These are phyloP conservation scores for Isurus oxyrinchus DNA, from an alignment of 2,113 vertebrate genomes.

Conservation along the genomic window DNA sequence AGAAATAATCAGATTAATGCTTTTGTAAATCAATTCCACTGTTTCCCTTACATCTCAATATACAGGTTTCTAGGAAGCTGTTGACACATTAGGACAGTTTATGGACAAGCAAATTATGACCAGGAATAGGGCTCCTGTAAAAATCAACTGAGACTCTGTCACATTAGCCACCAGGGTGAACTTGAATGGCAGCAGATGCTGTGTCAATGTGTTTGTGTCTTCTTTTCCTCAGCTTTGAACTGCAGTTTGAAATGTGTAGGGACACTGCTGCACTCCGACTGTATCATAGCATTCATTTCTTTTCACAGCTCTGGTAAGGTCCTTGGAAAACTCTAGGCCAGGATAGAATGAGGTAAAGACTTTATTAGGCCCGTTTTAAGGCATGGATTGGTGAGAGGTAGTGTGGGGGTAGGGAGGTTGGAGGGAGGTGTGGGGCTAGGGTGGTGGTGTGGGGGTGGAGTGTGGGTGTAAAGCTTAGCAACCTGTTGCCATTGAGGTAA, in stretches of 20 bases:
- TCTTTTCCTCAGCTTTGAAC: background rate
- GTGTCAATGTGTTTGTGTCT: constrained; percentile 18
- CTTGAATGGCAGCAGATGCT: background rate
- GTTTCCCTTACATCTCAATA: background rate
- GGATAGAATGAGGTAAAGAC: background rate
- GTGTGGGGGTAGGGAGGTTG: too few relatives aligned
- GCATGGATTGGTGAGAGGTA: background rate
- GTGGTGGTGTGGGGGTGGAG: too few relatives aligned
- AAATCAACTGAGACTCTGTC: background rate
- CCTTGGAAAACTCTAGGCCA: background rate
- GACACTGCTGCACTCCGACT: background rate
- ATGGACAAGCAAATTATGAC: background rate
- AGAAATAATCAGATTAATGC: background rate
- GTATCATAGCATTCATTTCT: background rate
- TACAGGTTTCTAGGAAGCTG: background rate
- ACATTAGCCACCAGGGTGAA: background rate
- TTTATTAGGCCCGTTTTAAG: background rate
- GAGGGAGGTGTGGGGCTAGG: too few relatives aligned
- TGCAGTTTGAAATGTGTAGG: background rate
- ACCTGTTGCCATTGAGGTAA: too few relatives aligned
- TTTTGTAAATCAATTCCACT: background rate
- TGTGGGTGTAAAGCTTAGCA: too few relatives aligned
- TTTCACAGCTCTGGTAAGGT: background rate
- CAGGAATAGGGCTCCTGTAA: background rate
- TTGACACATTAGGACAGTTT: background rate